These are phyloP conservation scores for Drosophila ustulata DNA, from an alignment of 2,888 invertebrate genomes.

Conservation along the genomic window DNA sequence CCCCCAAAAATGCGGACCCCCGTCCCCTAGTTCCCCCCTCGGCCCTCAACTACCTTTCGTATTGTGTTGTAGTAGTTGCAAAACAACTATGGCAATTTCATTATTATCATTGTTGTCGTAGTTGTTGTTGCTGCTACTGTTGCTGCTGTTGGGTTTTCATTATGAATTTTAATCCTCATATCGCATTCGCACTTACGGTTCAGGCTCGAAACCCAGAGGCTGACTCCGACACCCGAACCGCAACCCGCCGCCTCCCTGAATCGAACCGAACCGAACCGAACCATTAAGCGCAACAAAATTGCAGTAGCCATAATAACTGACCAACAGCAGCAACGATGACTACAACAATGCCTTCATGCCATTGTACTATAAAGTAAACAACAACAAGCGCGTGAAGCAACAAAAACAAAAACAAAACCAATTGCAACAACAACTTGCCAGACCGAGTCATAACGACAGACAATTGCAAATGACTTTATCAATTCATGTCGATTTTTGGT, in stretches of 20 bases:
- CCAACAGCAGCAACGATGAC: conserved; percentile 43
- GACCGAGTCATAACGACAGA: conserved; percentile 69
- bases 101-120: conserved; percentile 26
- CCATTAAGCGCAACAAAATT: conserved; percentile 78
- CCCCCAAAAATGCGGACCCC: conserved; percentile 13
- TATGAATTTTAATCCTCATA: conserved; percentile 80
- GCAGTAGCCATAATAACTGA: conserved; percentile 75
- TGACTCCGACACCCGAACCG: conserved; percentile 9
- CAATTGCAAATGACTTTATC: conserved; percentile 80
- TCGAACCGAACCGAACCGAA: conserved; percentile 37
- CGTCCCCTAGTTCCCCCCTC: not conserved
- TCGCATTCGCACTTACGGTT: conserved; percentile 78
- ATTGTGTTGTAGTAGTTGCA: conserved; percentile 41
- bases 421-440: conserved; percentile 32
- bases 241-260: not conserved
- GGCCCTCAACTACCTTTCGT: conserved; percentile 21
- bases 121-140: conserved; percentile 14
- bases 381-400: conserved; percentile 68
- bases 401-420: conserved; percentile 46
- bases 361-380: conserved; percentile 66
- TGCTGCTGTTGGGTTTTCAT: conserved; percentile 60
- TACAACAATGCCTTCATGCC: conserved; percentile 31
- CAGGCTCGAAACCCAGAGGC: conserved; percentile 29
- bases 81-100: conserved; percentile 57
- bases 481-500: conserved; percentile 78